These are phyloP conservation scores for Cyanoramphus novaezelandiae DNA, from an alignment of 2,113 vertebrate species.

Conservation along the genomic window DNA sequence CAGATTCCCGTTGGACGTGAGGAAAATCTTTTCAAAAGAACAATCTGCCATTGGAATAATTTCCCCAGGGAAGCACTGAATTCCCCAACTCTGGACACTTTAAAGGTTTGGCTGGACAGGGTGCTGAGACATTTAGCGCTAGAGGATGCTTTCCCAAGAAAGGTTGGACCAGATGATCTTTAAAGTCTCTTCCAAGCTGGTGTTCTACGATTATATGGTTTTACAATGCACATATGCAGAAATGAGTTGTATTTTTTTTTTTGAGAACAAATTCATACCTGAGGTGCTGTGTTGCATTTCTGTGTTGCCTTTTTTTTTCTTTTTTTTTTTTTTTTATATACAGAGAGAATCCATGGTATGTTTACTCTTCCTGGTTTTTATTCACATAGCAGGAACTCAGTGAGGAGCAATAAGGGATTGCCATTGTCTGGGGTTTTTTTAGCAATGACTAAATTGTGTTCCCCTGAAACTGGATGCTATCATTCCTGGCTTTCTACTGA, in stretches of 20 bases:
- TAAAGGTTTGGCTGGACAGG: background rate
- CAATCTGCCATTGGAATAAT: background rate
- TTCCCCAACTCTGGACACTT: background rate
- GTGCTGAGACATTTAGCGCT: background rate
- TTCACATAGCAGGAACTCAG: background rate
- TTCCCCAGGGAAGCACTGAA: background rate
- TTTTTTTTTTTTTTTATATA: background rate
- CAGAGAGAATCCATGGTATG: background rate
- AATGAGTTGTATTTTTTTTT: background rate
- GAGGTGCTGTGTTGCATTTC: background rate
- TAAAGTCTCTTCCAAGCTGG: background rate
- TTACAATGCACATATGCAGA: background rate
- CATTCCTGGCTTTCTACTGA: background rate
- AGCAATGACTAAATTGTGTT: background rate
- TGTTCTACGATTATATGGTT: background rate
- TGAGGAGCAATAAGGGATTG: background rate
- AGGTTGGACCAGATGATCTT: background rate
- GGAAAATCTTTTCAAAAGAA: background rate
- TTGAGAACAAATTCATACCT: background rate
- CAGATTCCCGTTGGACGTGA: background rate
- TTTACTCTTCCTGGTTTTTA: background rate
- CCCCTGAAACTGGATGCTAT: background rate
- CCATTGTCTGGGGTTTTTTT: background rate
- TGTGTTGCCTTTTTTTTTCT: background rate
- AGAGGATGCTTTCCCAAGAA: background rate